Evolutionary conservation across 2,888 invertebrate species (phyloP).

Genomic region (Tridacna crocea): DNA sequence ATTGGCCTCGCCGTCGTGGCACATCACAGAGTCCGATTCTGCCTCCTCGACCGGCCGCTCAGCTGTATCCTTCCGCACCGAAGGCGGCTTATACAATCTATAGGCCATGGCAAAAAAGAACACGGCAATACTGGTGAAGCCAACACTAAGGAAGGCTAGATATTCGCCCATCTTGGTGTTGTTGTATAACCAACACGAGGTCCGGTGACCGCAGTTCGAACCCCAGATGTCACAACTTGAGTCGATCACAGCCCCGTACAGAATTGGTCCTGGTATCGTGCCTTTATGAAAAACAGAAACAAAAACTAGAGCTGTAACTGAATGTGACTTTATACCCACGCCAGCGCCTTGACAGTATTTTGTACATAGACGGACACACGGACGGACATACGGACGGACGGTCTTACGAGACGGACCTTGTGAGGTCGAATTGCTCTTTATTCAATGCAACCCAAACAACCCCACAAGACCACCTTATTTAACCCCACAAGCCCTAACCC

Average conservation of each 20-base stretch:
- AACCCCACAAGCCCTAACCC: no score
- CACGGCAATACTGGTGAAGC: conserved; percentile 55
- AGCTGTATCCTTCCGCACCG: conserved; percentile 20
- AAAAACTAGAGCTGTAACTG: no score
- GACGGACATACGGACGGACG: no score
- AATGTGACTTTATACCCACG: no score
- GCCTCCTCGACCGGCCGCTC: conserved; percentile 20
- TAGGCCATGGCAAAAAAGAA: conserved; percentile 63
- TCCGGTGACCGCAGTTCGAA: conserved; percentile 60
- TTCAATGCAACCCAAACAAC: no score
- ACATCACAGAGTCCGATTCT: conserved; percentile 28
- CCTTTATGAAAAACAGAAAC: conserved; percentile 43
- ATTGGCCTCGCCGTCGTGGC: conserved; percentile 12
- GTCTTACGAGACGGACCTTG: no score
- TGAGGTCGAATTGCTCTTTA: no score
- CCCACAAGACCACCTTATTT: no score
- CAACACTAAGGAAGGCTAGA: conserved; percentile 62
- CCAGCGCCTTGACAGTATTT: no score
- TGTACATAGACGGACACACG: no score
- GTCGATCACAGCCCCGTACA: conserved; percentile 68
- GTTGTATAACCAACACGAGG: conserved; percentile 69
- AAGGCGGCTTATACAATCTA: conserved; percentile 64
- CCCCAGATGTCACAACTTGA: conserved; percentile 82
- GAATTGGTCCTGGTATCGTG: conserved; percentile 68
- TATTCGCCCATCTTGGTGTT: conserved; percentile 63